Percentiles rank a stretch among this genome's conserved stretches.
Evolutionary conservation across 2,113 vertebrate species (phyloP).

Genomic region (Orthonyx spaldingii): DNA sequence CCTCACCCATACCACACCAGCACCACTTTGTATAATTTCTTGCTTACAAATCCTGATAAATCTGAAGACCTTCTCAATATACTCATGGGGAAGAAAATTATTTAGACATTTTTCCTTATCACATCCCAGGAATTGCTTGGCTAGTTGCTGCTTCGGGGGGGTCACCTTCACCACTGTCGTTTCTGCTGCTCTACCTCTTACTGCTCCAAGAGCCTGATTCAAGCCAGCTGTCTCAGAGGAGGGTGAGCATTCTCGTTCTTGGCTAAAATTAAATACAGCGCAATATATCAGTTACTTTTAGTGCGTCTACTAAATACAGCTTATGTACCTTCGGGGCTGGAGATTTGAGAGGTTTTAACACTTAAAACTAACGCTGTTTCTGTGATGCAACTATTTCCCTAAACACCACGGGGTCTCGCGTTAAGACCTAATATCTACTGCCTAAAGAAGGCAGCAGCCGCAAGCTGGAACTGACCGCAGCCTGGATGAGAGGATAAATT

Average conservation of each 20-base stretch:
- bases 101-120: neutral
- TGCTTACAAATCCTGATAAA: neutral
- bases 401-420: rapidly evolving
- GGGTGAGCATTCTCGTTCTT: neutral
- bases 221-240: neutral
- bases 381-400: neutral
- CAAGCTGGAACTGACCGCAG: neutral
- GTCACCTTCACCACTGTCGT: neutral
- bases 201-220: neutral
- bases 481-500: rapidly evolving
- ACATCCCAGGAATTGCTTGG: neutral
- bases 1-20: neutral
- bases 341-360: neutral
- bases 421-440: neutral
- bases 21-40: neutral
- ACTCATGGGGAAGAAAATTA: rapidly evolving
- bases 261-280: neutral
- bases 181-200: neutral
- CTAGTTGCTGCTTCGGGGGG: neutral
- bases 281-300: neutral
- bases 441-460: rapidly evolving
- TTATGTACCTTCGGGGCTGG: rapidly evolving
- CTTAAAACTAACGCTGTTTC: neutral
- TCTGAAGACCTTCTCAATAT: neutral
- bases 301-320: rapidly evolving